Conservation (phyloP, 2,113 vertebrate genomes). For the Girardinichthys multiradiatus region DNA sequence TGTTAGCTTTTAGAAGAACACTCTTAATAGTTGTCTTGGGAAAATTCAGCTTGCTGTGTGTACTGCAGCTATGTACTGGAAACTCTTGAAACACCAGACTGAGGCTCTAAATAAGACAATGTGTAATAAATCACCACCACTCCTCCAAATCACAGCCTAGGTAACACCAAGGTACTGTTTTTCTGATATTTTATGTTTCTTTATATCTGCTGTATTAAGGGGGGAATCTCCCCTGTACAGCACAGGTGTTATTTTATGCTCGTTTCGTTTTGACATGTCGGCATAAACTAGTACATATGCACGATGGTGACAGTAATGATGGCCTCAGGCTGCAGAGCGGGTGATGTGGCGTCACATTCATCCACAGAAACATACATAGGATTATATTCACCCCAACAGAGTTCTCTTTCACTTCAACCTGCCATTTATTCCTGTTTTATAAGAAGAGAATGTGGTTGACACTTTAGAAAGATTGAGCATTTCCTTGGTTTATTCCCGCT, state of each 20-base stretch:
- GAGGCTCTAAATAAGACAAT: no score
- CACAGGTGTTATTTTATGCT: slow-evolving; percentile 50
- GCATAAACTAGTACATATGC: slow-evolving; percentile 23
- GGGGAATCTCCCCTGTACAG: neutral
- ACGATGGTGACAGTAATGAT: slow-evolving; percentile 64
- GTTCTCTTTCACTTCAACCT: slow-evolving; percentile 60
- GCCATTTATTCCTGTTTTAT: slow-evolving; percentile 62
- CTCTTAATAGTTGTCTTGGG: no score
- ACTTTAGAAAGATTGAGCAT: slow-evolving; percentile 52
- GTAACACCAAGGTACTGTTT: no score
- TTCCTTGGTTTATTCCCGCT: slow-evolving; percentile 5
- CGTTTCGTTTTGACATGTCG: slow-evolving; percentile 46
- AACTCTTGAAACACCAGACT: no score
- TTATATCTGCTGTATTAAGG: slow-evolving; percentile 10
- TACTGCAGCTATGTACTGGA: no score
- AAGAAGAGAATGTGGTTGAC: slow-evolving; percentile 59
- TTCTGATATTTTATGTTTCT: no score
- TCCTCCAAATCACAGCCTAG: no score
- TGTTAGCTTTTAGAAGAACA: no score
- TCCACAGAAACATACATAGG: slow-evolving; percentile 50
- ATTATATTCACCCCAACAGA: slow-evolving; percentile 67
- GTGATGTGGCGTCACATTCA: slow-evolving; percentile 64
- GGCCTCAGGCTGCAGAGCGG: slow-evolving; percentile 49
- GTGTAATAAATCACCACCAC: no score
- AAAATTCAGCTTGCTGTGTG: no score